phyloP scores from a whole-genome alignment of 2,797 vertebrate species.

The Ara ararauna region DNA sequence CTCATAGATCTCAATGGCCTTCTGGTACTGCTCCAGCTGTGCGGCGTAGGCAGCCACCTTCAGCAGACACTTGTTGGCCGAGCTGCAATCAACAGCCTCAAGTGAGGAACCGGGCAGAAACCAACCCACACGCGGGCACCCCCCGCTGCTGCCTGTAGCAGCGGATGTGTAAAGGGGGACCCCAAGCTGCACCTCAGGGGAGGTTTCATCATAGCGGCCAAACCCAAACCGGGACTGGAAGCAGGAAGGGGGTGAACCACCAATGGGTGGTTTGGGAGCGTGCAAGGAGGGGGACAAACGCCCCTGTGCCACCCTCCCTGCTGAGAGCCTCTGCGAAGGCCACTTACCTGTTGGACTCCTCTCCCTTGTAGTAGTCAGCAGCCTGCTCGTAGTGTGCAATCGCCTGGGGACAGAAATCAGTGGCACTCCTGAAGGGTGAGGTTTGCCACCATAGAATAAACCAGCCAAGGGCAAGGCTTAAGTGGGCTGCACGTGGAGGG shows the following conservation, averaged over 20 bases:
- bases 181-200: neutral
- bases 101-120: neutral
- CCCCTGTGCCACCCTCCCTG: neutral
- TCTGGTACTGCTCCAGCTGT: conserved; percentile 97
- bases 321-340: neutral
- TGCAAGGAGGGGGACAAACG: neutral
- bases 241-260: neutral
- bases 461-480: neutral
- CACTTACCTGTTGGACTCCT: conserved; percentile 95
- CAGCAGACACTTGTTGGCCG: conserved; percentile 98
- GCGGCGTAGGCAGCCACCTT: conserved; percentile 95
- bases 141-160: neutral
- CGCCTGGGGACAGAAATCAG: conserved; percentile 80
- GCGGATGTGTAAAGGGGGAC: accelerated
- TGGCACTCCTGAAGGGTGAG: neutral
- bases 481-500: accelerated
- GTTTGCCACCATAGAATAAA: neutral
- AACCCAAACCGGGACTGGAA: too few species aligned
- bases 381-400: conserved; percentile 98
- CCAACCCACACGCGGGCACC: accelerated
- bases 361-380: conserved; percentile 98
- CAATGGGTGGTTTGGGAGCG: too few species aligned
- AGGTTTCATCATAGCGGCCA: neutral
- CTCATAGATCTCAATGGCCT: conserved; percentile 96
- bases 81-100: conserved; percentile 78